Conservation (phyloP, 2,797 vertebrate species). For the Schizothorax lantsangensis region DNA sequence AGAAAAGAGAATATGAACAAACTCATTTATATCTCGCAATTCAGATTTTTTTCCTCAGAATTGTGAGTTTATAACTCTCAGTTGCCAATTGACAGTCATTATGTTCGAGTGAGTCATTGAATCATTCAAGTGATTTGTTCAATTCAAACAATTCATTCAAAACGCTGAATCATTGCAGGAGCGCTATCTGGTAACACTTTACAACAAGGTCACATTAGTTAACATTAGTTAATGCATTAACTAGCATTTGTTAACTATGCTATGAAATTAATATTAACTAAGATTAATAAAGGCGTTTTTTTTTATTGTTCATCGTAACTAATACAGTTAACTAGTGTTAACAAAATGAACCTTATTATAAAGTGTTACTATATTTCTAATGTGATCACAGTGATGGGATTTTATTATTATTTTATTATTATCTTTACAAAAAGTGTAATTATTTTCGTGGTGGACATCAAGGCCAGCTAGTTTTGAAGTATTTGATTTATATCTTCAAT, state of each 20-base stretch:
- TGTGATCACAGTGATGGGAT: not conserved
- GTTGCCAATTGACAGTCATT: not conserved
- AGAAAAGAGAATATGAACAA: not conserved
- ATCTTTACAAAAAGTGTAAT: conserved; percentile 71
- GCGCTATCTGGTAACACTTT: too few species aligned
- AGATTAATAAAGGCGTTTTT: too few species aligned
- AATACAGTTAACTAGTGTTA: too few species aligned
- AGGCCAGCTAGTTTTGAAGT: conserved; percentile 81
- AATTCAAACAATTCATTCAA: not conserved
- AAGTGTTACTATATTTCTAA: not conserved
- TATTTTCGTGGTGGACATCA: conserved; percentile 82
- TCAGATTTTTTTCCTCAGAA: too few species aligned
- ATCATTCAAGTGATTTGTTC: not conserved
- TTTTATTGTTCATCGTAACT: too few species aligned
- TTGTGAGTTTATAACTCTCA: too few species aligned
- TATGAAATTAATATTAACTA: too few species aligned
- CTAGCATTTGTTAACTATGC: not conserved
- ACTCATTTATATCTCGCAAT: too few species aligned
- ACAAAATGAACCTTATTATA: too few species aligned
- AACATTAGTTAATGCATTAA: not conserved
- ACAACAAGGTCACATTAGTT: not conserved
- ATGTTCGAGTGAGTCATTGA: not conserved
- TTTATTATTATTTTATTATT: conserved; percentile 13
- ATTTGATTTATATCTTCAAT: conserved; percentile 87
- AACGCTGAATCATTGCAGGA: not conserved